Base-by-base conservation (phyloP, 2,113 vertebrate species). In the Promerops cafer region DNA sequence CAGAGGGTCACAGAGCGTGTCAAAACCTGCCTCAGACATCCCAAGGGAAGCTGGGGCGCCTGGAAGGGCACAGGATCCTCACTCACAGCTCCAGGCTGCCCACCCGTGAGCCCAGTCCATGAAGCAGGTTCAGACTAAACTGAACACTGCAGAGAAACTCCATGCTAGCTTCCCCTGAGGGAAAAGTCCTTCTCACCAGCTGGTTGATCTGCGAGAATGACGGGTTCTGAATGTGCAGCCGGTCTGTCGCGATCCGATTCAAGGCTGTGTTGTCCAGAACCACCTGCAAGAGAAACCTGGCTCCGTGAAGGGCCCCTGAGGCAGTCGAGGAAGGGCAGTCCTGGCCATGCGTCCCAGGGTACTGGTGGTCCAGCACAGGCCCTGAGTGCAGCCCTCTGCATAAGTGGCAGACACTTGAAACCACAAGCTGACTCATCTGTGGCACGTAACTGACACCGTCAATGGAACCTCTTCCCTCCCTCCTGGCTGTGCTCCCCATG, bases 161-260 rank as follows among this genome's bases (percentile, higher is more conserved):
- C 27, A 3, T 0, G 3, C 7, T 7, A 2, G 24, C n/a, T 83
- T 31, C 27, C n/a, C 71, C 31, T n/a, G 19, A n/a, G 37, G 5
- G 13, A 59, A 53, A 27, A 53, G 7, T 17, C 47, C 72, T 83
- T 74, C 98, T 99, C 97, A 99, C 99, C 99, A 99, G 98, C 97
- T 99, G 99, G 96, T 99, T 99, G 97, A 99, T 99, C 98, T 99
- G 99, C 12, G 99, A 99, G 97, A 99, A 99, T 0, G 99, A 99
- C 0, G 99, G 99, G 94, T 99, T 99, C 98, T 99, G 99, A 96
- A 99, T 99, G 88, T 99, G 99, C 85, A 99, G 98, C 83, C 99
- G 97, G 98, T 99, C 99, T 7, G 99, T 99, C 7, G 99, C 99
- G 2, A 99, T 99, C 89, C 99, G 98, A 96, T 99, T 99, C 77